Percentiles rank a stretch among this genome's conserved stretches.
These are phyloP conservation scores for Channa striata DNA, from an alignment of 2,797 vertebrate genomes.

Conservation along the genomic window DNA sequence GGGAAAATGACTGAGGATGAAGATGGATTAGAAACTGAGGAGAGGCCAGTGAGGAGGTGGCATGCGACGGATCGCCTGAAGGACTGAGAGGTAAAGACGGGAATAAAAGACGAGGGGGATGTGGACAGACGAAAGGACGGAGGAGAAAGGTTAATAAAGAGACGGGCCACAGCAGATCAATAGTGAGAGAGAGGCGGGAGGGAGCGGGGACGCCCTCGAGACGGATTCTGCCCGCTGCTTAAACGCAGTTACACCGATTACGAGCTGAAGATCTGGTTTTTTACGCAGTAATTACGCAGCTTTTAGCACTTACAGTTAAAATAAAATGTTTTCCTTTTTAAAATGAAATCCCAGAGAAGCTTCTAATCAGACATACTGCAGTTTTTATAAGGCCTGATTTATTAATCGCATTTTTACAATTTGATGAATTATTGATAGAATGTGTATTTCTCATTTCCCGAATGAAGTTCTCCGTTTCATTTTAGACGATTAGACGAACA, in stretches of 20 bases:
- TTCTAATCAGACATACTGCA: too few species aligned
- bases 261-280: conserved; percentile 37
- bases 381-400: too few species aligned
- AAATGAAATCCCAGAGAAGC: too few species aligned
- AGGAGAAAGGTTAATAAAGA: conserved; percentile 62
- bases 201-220: background rate
- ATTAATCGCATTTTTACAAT: too few species aligned
- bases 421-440: too few species aligned
- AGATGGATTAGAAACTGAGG: background rate
- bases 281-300: background rate
- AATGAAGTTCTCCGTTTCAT: too few species aligned
- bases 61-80: background rate
- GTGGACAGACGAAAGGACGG: conserved; percentile 30
- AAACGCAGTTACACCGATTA: conserved; percentile 9
- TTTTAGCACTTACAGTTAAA: background rate
- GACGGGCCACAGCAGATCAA: conserved; percentile 41
- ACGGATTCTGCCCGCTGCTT: conserved; percentile 8
- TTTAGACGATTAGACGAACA: too few species aligned
- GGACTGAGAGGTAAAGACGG: conserved; percentile 1
- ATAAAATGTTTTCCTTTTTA: too few species aligned
- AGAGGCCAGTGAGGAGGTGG: background rate
- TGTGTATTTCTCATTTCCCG: too few species aligned
- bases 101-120: conserved; percentile 21
- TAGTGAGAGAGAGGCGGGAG: conserved; percentile 21
- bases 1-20: conserved; percentile 1